Base-by-base conservation (phyloP, 2,888 invertebrate genomes). In the Aethes cnicana region DNA sequence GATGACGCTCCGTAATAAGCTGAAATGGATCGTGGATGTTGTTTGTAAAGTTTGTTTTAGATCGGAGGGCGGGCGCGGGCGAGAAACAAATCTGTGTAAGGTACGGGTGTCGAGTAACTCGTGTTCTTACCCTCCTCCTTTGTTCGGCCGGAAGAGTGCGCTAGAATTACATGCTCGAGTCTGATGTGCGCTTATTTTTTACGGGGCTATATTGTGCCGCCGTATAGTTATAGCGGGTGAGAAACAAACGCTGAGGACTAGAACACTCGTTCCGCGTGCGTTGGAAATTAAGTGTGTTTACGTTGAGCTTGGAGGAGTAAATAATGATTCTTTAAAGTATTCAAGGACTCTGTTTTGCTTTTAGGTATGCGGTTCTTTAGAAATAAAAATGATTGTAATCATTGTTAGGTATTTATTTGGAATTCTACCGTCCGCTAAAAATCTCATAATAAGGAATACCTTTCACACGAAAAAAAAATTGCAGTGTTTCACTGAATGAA, bases 141-240 rank as follows among this genome's bases (percentile, higher is more conserved):
- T 89, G 89, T 89, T 85, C 84, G 81, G 81, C 83, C 89, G 89
- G 89, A 89, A 89, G 89, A 87, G 87, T 84, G 82, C 85, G 87
- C 89, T 89, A 89, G 88, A 89, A 89, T 89, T 89, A 89, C 89
- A 89, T 86, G 88, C 88, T 88, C 81, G 75, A 88, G 79, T 83
- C 86, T 89, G 88, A 89, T 89, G 88, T 81, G 85, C 86, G 89
- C 89, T 88, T 89, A 89, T 88, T 89, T 89, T 88, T 89, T 88
- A 88, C 85, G 80, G 77, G 73, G 81, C 77, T 83, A 87, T 88
- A 88, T 86, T 87, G 83, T 84, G 81, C 68, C 77, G 76, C 71
- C 71, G 71, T 84, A 81, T 84, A 85, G 81, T 84, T 84, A 83
- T 84, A 84, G 85, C 82, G 82, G 83, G 82, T 85, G 84, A 84